Evolutionary conservation across 2,888 invertebrate species (phyloP), one percentile per base, ranked within the genome.

Genomic region (Bhutanitis thaidina): DNA sequence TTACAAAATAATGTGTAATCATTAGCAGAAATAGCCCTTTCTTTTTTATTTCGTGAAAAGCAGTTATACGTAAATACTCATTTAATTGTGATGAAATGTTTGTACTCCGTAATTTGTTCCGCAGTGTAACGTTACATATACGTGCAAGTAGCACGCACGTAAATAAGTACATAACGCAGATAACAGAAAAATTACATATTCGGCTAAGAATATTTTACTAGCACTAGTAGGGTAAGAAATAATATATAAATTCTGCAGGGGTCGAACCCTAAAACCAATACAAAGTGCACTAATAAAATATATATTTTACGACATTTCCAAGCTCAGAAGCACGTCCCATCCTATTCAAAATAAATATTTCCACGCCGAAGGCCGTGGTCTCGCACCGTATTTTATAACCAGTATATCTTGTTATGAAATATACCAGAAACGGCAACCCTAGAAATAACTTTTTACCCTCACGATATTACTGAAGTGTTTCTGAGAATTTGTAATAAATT

Each of bases 271-370:
- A 58, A n/a, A 64, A 67, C 64, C 59, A 47, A 54, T 59, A 54
- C 55, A 54, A 64, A 58, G 59, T 60, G 57, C 50, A 61, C 54
- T 59, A 65, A 65, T 65, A 67, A 66, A 66, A 41, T 41, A 66
- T 56, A 61, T 62, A 62, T 53, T 74, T 74, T 74, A 74, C 67
- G 75, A 69, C 51, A 53, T 59, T 62, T 54, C 61, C 52, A 55
- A 56, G 45, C 58, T 62, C 60, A 61, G 53, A 66, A 64, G 68
- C 62, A 62, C 60, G 60, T 55, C 52, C 62, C 57, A 55, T 58
- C 53, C 10, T 39, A 40, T 41, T 16, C 27, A 27, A 36, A 36
- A 35, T 41, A 35, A 41, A 41, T n/a, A 41, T 12, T 13, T 41
- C 27, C 44, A 27, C 15, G 8, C 27, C 15, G 27, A 14, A 37